These are phyloP conservation scores for Apamea anceps DNA, from an alignment of 2,888 invertebrate species.

Conservation along the genomic window DNA sequence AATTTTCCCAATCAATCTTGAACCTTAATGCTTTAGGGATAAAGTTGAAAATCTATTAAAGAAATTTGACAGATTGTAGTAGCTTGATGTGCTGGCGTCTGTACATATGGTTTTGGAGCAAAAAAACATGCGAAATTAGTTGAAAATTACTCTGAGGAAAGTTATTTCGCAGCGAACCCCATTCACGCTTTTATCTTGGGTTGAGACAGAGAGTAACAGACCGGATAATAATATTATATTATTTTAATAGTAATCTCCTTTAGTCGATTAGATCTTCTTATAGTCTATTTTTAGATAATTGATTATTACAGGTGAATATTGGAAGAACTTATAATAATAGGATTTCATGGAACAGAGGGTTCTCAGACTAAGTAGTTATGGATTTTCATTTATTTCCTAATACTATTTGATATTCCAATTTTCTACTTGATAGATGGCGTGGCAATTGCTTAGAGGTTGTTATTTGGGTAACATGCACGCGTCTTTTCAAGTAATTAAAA, in stretches of 20 bases:
- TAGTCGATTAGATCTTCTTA: background rate
- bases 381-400: conserved; percentile 5
- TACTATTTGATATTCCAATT: background rate
- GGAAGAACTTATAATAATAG: conserved; percentile 21
- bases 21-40: too few relatives aligned
- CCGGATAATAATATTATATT: conserved; percentile 20
- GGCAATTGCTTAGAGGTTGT: background rate
- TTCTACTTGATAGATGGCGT: background rate
- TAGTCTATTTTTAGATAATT: conserved; percentile 35
- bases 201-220: conserved; percentile 27
- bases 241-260: conserved; percentile 16
- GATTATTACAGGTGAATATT: conserved; percentile 30
- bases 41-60: too few relatives aligned
- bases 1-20: too few relatives aligned
- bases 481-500: background rate
- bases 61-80: too few relatives aligned
- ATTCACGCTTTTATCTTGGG: conserved; percentile 26
- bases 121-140: conserved; percentile 54
- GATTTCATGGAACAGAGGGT: conserved; percentile 4
- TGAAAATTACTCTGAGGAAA: conserved; percentile 50
- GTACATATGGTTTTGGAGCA: conserved; percentile 46
- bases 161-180: conserved; percentile 24
- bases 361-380: conserved; percentile 6
- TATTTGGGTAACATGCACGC: background rate
- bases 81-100: too few relatives aligned